Evolutionary conservation across 2,797 vertebrate genomes (phyloP), one percentile per base, ranked within the genome.

Genomic region (Chelon auratus): DNA sequence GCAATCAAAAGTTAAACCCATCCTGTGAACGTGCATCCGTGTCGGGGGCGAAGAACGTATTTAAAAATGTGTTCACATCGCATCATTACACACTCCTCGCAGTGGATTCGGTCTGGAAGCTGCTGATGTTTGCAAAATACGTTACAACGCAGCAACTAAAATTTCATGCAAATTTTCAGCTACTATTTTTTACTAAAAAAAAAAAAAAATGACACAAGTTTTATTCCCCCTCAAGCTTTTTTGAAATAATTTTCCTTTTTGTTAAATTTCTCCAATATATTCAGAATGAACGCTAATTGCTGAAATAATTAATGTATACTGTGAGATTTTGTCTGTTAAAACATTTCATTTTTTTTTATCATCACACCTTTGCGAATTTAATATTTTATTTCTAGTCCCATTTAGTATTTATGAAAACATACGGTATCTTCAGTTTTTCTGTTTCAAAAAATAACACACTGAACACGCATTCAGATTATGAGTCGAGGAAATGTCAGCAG

Each of bases 1-100:
- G 58, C 69, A 77, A 81, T 72, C 66, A 60, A 22, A 75, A 39
- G 20, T 50, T 40, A 40, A 77, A 72, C 52, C 36, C 58, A 17
- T 74, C 62, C 40, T 22, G 36, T 62, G 61, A 70, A 59, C 59
- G 72, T 51, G 14, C 52, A 72, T 59, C 58, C 39, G 70, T 54
- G 62, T 70, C 54, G 64, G 50, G 67, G 4, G 5, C 18, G 53
- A 53, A 68, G 68, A 39, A 42, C 11, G 36, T 48, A 26, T 56
- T 76, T 56, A 45, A 52, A 63, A 52, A 61, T 43, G 48, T 42
- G 37, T 13, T 12, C 36, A 48, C 40, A 20, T 68, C 24, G n/a
- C 33, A 60, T 8, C 30, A 33, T 33, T 33, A 33, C 30, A 33
- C 30, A 33, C 53, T 65, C 18, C 30, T 24, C 37, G 51, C 60